A percentile compares a stretch with the other conserved stretches of the same genome.
phyloP scores from a whole-genome alignment of 2,113 vertebrate genomes.

The Notothenia rossii region DNA sequence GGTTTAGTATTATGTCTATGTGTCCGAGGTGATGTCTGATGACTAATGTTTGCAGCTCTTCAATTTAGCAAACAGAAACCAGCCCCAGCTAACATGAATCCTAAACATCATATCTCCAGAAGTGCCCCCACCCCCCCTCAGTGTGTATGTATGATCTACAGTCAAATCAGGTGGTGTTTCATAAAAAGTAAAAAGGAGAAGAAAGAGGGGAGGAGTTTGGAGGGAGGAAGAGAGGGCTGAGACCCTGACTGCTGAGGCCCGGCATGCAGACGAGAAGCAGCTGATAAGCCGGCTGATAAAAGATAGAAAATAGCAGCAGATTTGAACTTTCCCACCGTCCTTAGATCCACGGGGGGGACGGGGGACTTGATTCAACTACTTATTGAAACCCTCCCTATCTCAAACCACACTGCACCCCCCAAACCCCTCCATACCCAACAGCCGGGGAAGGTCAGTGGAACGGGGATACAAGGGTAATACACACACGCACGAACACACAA shows the following conservation, averaged over 20 bases:
- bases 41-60: too few relatives aligned
- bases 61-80: too few relatives aligned
- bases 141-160: too few relatives aligned
- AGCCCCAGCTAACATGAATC: too few relatives aligned
- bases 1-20: too few relatives aligned
- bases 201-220: slow-evolving; percentile 23
- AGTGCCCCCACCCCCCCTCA: too few relatives aligned
- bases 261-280: slow-evolving; percentile 89
- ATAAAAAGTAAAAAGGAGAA: slow-evolving; percentile 1
- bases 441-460: slow-evolving; percentile 65
- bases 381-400: slow-evolving; percentile 76
- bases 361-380: slow-evolving; percentile 71
- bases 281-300: slow-evolving; percentile 92
- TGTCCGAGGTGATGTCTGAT: too few relatives aligned
- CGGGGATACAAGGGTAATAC: slow-evolving; percentile 38
- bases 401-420: slow-evolving; percentile 1
- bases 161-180: slow-evolving; percentile 41
- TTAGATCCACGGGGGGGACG: slow-evolving; percentile 74
- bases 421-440: slow-evolving; percentile 36
- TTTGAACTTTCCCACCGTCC: slow-evolving; percentile 95
- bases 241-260: slow-evolving; percentile 89
- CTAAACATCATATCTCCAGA: too few relatives aligned
- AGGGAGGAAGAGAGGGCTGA: slow-evolving; percentile 68
- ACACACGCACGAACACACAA: slow-evolving; percentile 35
- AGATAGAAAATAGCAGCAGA: slow-evolving; percentile 98